These are phyloP conservation scores for Leucania comma DNA, from an alignment of 2,888 invertebrate genomes.

Conservation along the genomic window DNA sequence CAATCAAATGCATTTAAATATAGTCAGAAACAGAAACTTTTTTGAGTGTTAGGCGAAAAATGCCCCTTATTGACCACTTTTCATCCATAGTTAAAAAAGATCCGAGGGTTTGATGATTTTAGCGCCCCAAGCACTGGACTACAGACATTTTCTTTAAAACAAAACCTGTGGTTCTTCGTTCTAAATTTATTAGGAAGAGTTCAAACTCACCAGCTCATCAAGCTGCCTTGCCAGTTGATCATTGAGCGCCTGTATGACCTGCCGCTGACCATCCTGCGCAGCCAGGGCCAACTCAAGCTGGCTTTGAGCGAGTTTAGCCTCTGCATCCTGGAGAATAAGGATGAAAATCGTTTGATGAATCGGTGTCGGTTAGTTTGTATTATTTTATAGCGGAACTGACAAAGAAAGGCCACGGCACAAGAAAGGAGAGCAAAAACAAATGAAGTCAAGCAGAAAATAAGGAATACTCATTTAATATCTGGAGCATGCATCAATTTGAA, in stretches of 20 bases:
- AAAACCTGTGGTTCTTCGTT: too few species aligned
- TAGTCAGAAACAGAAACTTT: too few species aligned
- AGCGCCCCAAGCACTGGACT: too few species aligned
- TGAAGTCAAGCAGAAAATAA: conserved; percentile 34
- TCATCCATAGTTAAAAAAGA: too few species aligned
- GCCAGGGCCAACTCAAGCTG: conserved; percentile 95
- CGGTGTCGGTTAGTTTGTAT: not conserved
- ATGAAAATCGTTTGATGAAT: conserved; percentile 17
- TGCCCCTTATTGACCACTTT: too few species aligned
- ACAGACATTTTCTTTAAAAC: too few species aligned
- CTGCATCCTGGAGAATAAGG: conserved; percentile 82
- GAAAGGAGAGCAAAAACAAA: conserved; percentile 35
- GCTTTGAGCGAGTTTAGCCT: conserved; percentile 94
- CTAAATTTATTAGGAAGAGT: not conserved
- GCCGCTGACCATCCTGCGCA: conserved; percentile 95
- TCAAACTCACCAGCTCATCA: conserved; percentile 92
- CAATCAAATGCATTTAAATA: too few species aligned
- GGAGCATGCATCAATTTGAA: conserved; percentile 3
- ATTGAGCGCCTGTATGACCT: conserved; percentile 95
- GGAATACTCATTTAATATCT: conserved; percentile 34
- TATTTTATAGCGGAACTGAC: conserved; percentile 15
- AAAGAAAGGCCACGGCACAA: conserved; percentile 36
- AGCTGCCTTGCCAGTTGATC: conserved; percentile 95
- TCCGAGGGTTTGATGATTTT: too few species aligned
- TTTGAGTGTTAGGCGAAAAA: too few species aligned